Evolutionary conservation across 2,888 invertebrate species (phyloP).

Genomic region (Cerceris ruficornis): DNA sequence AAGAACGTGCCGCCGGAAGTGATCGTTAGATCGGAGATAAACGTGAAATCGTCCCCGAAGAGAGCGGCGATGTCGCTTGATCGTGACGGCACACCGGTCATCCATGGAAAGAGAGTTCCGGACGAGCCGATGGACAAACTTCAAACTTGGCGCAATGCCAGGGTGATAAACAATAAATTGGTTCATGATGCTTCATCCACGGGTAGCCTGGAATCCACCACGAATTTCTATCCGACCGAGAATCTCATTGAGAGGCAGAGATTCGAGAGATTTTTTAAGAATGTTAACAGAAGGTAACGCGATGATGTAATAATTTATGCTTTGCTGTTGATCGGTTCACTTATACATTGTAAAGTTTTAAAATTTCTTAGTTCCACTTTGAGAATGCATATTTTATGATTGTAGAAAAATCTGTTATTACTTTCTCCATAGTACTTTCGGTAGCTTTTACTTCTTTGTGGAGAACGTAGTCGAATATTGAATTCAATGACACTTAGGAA

Average conservation of each 20-base stretch:
- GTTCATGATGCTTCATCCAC: conserved; percentile 88
- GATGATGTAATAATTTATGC: background rate
- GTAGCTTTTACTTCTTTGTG: background rate
- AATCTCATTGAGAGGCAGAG: conserved; percentile 63
- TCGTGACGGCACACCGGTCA: conserved; percentile 89
- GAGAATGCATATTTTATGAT: background rate
- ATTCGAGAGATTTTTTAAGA: conserved; percentile 76
- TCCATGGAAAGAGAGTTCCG: conserved; percentile 91
- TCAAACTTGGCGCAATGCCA: conserved; percentile 93
- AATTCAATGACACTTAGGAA: no score
- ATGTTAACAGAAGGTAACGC: conserved; percentile 75
- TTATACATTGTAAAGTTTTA: no score
- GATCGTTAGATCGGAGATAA: conserved; percentile 85
- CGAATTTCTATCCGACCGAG: conserved; percentile 52
- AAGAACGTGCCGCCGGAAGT: conserved; percentile 87
- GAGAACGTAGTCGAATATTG: no score
- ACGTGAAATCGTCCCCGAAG: conserved; percentile 83
- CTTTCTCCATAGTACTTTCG: background rate
- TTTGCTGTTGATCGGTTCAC: background rate
- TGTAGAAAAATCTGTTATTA: background rate
- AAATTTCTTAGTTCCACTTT: no score
- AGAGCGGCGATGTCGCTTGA: conserved; percentile 86
- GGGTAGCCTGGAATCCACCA: conserved; percentile 84
- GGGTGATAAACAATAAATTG: conserved; percentile 92
- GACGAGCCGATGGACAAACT: conserved; percentile 91